Evolutionary conservation across 2,888 invertebrate species (phyloP), one percentile per base, ranked within the genome.

Genomic region (Rhamnusium bicolor): DNA sequence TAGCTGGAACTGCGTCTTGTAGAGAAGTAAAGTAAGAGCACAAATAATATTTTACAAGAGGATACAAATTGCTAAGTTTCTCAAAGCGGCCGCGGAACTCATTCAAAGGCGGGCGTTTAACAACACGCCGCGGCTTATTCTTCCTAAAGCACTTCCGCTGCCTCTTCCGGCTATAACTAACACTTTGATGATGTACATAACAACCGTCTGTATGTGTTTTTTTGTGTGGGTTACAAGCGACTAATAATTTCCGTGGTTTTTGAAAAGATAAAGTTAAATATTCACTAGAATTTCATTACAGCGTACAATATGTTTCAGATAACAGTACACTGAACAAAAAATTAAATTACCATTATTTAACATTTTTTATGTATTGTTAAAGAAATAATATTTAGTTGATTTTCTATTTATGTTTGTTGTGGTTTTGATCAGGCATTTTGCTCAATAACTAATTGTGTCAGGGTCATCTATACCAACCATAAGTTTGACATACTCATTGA

Each of bases 31-130:
- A 74, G 73, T 77, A 77, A 80, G 80, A 81, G 79, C 80, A 81
- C 69, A 62, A 69, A 61, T 61, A 84, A 85, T 83, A 84, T 84
- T 84, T 85, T 82, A 82, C 82, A 81, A 83, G 82, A 82, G 81
- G 82, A 83, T 84, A 84, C 83, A 84, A 84, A 84, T 84, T 84
- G 82, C 82, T 73, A 82, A 82, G 82, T 83, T 83, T 83, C 83
- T 79, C 82, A 84, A 84, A 83, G 83, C 79, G 80, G 80, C 82
- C 71, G 71, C 56, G 65, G 69, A 46, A 68, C 56, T 60, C 60
- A 58, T 71, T 71, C 71, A 71, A 71, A 71, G 68, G 68, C 65
- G 66, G 60, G 69, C 69, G 67, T 67, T 67, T 67, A 67, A 56
- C 67, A 40, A 56, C 56, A 51, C 67, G 67, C 67, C 67, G 54